Evolutionary conservation across 1,140 invertebrate genomes (phyloP).

Genomic region (Psix sp.): DNA sequence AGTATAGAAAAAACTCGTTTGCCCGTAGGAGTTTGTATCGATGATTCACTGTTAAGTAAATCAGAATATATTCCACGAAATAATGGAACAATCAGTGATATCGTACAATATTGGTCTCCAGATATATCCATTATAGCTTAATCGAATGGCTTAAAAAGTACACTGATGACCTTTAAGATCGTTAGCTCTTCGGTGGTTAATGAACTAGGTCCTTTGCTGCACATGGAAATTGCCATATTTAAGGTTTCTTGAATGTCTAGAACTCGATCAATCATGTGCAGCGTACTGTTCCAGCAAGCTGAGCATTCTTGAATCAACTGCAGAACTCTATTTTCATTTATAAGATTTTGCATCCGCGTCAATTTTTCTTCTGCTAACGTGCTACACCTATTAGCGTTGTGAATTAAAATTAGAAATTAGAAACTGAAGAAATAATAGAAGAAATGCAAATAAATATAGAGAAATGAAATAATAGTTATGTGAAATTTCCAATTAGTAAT

Average conservation of each 20-base stretch:
- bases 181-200: background rate
- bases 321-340: constrained; percentile 22
- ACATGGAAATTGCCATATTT: constrained; percentile 1
- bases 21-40: background rate
- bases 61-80: constrained; percentile 3
- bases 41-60: background rate
- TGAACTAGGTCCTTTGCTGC: background rate
- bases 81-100: constrained; percentile 12
- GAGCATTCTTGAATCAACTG: constrained; percentile 57
- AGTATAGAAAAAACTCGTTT: background rate
- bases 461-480: too few species aligned
- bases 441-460: too few species aligned
- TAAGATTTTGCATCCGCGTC: constrained; percentile 11
- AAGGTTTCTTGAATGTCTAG: constrained; percentile 4
- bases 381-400: too few species aligned
- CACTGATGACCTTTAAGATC: constrained; percentile 7
- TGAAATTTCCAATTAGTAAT: too few species aligned
- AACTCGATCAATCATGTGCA: constrained; percentile 10
- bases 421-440: too few species aligned
- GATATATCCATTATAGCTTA: constrained; percentile 10
- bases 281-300: constrained; percentile 20
- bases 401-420: too few species aligned
- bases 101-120: constrained; percentile 10
- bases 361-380: constrained; percentile 48
- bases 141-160: constrained; percentile 18